phyloP scores from a whole-genome alignment of 2,113 vertebrate genomes.

The Pseudopipra pipra region DNA sequence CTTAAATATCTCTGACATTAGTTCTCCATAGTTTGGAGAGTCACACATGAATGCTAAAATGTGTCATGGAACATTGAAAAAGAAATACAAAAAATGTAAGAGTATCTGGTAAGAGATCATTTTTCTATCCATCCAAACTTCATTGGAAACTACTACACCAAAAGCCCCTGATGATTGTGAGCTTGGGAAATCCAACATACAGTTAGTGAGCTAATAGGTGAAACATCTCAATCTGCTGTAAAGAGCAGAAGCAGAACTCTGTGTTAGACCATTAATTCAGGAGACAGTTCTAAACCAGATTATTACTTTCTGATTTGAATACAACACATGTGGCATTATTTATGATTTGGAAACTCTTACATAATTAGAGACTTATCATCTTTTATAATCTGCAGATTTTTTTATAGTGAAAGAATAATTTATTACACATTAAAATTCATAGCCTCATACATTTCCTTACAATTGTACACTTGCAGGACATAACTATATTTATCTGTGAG shows the following conservation, averaged over 20 bases:
- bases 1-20: background rate
- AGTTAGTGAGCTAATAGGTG: background rate
- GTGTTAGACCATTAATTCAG: background rate
- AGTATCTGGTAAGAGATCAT: background rate
- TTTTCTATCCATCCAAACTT: background rate
- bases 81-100: background rate
- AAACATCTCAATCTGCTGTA: background rate
- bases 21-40: background rate
- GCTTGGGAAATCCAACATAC: background rate
- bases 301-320: background rate
- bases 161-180: background rate
- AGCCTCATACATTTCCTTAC: background rate
- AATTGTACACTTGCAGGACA: background rate
- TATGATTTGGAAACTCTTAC: slow-evolving; percentile 23
- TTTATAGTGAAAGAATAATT: slow-evolving; percentile 17
- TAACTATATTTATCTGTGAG: background rate
- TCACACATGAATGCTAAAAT: background rate
- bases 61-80: background rate
- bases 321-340: background rate
- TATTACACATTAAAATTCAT: slow-evolving; percentile 38
- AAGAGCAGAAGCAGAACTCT: background rate
- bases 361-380: slow-evolving; percentile 10
- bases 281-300: background rate
- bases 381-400: background rate
- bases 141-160: background rate